phyloP scores from a whole-genome alignment of 2,113 vertebrate species.

The Phycodurus eques region DNA sequence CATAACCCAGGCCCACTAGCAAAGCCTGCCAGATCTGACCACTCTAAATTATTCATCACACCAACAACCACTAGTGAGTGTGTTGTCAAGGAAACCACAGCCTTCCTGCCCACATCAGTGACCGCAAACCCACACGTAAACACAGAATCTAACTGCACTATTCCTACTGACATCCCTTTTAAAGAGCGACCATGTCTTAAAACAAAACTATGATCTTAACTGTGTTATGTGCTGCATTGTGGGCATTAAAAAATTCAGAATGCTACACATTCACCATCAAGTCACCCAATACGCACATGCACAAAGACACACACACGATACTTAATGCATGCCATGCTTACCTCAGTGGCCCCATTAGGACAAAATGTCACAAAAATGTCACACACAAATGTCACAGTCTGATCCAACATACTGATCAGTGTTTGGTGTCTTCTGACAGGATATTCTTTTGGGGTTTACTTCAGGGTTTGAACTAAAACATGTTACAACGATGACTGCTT shows the following conservation, averaged over 20 bases:
- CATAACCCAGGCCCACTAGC: slow-evolving; percentile 40
- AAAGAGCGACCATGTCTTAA: slow-evolving; percentile 11
- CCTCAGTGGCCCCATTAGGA: slow-evolving; percentile 49
- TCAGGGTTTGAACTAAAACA: slow-evolving; percentile 11
- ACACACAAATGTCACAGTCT: slow-evolving; percentile 58
- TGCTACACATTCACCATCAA: slow-evolving; percentile 3
- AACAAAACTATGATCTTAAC: slow-evolving; percentile 9
- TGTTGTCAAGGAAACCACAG: slow-evolving; percentile 67
- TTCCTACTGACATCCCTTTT: slow-evolving; percentile 18
- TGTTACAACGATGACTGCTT: slow-evolving; percentile 3
- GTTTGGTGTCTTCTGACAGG: slow-evolving; percentile 1
- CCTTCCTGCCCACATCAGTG: slow-evolving; percentile 57
- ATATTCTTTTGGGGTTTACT: slow-evolving; percentile 14
- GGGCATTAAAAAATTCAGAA: slow-evolving; percentile 16
- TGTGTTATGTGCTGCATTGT: slow-evolving; percentile 10
- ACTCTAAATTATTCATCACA: slow-evolving; percentile 71
- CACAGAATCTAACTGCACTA: slow-evolving; percentile 18
- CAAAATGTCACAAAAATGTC: slow-evolving; percentile 68
- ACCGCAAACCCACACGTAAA: slow-evolving; percentile 50
- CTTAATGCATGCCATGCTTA: slow-evolving; percentile 39
- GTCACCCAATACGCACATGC: slow-evolving; percentile 1
- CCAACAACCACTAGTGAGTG: slow-evolving; percentile 38
- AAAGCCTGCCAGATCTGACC: slow-evolving; percentile 43
- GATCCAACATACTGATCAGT: slow-evolving; percentile 56
- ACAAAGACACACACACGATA: not conserved